A percentile compares a stretch with the other conserved stretches of the same genome.
Evolutionary conservation across 2,797 vertebrate species (phyloP).

Genomic region (Micromesistius poutassou): DNA sequence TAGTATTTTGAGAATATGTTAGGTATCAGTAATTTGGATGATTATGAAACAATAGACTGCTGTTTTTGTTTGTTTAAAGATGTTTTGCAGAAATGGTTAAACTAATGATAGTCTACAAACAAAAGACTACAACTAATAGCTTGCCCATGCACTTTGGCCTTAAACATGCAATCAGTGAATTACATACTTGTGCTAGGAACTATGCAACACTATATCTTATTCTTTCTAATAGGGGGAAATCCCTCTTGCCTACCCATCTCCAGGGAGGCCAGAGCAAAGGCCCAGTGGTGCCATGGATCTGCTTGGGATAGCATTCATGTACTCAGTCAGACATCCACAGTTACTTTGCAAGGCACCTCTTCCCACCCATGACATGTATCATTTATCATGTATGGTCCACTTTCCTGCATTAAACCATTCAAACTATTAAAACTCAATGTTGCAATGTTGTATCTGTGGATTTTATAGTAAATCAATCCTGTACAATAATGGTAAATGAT

Average conservation of each 20-base stretch:
- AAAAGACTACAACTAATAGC: constrained; percentile 9
- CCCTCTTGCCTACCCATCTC: neutral
- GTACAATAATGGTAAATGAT: neutral
- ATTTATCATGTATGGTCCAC: neutral
- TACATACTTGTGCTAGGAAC: constrained; percentile 4
- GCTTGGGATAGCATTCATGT: neutral
- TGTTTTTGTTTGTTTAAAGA: neutral
- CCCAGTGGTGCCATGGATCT: neutral
- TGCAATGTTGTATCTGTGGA: neutral
- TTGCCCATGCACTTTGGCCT: neutral
- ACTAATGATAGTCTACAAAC: constrained; percentile 42
- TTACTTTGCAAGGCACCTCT: neutral
- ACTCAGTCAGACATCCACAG: neutral
- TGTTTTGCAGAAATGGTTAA: neutral
- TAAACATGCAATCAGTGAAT: neutral
- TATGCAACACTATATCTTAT: neutral
- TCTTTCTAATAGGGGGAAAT: neutral
- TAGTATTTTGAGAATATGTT: neutral
- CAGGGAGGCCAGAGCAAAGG: neutral
- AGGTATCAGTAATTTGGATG: neutral
- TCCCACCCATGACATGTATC: neutral
- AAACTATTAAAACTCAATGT: neutral
- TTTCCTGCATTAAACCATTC: neutral
- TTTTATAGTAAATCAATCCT: neutral
- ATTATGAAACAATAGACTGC: neutral